Base-by-base conservation (phyloP, 2,888 invertebrate species). In the Drepanosiphum platanoidis region DNA sequence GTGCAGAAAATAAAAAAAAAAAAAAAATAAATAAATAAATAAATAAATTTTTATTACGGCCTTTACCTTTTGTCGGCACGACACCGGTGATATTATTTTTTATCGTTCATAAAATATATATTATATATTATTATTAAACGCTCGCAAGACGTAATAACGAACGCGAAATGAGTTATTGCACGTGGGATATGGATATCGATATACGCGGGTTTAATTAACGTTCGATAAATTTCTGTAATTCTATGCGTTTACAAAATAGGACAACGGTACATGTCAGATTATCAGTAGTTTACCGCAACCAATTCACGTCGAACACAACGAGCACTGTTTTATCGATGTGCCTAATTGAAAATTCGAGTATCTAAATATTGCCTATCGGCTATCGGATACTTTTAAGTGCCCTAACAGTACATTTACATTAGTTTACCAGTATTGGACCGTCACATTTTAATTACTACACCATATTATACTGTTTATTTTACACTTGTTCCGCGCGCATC, bases 341-440 rank as follows among this genome's bases (percentile, higher is more conserved):
- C 36, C 46, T 83, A 83, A 83, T 74, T 83, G 83, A 75, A 75
- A 83, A 52, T 68, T 83, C 52, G 83, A 74, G 83, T 83, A 70
- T 52, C 46, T n/a, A 46, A 83, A 75, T 39, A 82, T 42, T 13
- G 61, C 42, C 70, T 32, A 30, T 71, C 39, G 81, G 58, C 70
- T 32, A 30, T 71, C 39, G 81, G 58, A 39, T 61, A 71, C 34
- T 61, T 71, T 70, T 18, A 61, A 81, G 81, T 71, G 58, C 36
- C 71, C 30, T 52, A 71, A 81, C 81, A 71, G 71, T 58, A 22
- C 58, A 58, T 81, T 81, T 81, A 81, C 81, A 81, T 71, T 81
- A 81, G 30, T 81, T 39, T 81, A 70, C 64, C 78, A 1, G n/a
- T 22, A 61, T 39, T 32, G 68, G 8, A 34, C 32, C 83, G 75